These are phyloP conservation scores for Morpho deidamia DNA, from an alignment of 2,888 invertebrate genomes.

Conservation along the genomic window DNA sequence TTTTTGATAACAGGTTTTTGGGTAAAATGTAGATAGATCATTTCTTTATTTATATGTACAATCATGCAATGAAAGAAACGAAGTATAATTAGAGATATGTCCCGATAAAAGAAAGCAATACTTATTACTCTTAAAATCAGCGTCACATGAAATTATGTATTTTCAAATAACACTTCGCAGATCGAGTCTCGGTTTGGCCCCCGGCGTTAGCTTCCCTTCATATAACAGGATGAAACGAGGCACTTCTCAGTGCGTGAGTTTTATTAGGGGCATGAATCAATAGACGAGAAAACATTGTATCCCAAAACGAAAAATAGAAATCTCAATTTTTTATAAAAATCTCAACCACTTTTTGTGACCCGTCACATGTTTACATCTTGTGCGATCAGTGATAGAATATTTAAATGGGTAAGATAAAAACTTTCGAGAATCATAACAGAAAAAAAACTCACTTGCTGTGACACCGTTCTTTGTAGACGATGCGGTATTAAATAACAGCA, in stretches of 20 bases:
- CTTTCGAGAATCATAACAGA: neutral
- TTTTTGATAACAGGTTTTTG: too few relatives aligned
- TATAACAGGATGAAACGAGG: conserved; percentile 52
- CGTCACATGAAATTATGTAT: neutral
- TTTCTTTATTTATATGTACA: too few relatives aligned
- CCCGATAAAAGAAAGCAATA: neutral
- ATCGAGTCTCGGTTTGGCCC: conserved; percentile 50
- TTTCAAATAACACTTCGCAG: conserved; percentile 39
- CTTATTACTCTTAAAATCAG: neutral
- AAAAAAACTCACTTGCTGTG: conserved; percentile 15
- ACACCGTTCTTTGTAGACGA: neutral
- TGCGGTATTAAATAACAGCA: conserved; percentile 9
- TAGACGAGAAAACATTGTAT: conserved; percentile 46
- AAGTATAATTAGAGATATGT: too few relatives aligned
- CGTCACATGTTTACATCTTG: neutral
- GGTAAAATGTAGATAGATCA: too few relatives aligned
- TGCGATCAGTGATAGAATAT: neutral
- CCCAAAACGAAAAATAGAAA: conserved; percentile 44
- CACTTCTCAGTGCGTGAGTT: conserved; percentile 58
- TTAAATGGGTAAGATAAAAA: neutral
- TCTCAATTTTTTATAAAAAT: conserved; percentile 7
- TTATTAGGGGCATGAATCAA: conserved; percentile 72
- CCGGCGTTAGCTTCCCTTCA: conserved; percentile 50
- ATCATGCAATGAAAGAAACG: too few relatives aligned
- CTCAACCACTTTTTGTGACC: neutral